Conservation (phyloP, 53 echinoderm and acorn worm genomes). For the Astropecten irregularis region DNA sequence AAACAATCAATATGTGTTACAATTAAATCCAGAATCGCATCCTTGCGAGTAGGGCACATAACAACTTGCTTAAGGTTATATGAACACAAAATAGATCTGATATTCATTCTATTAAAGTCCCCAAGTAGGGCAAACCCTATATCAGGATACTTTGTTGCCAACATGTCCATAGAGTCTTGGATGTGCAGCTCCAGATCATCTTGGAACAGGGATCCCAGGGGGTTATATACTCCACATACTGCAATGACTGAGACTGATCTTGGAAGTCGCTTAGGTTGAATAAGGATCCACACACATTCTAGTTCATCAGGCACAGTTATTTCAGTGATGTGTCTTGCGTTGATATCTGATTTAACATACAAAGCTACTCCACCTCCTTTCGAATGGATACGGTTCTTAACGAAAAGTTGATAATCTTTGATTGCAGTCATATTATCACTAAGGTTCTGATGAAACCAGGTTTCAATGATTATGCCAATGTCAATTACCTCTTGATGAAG, state of each 20-base stretch:
- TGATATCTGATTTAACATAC: constrained; percentile 19
- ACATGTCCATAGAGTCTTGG: constrained; percentile 15
- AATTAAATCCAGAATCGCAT: constrained; percentile 4
- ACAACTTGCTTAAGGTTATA: constrained; percentile 24
- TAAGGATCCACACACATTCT: constrained; percentile 25
- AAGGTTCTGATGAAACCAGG: constrained; percentile 22
- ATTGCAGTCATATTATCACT: constrained; percentile 12
- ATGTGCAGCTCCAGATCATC: constrained; percentile 9
- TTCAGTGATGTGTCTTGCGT: constrained; percentile 10
- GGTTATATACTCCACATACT: constrained; percentile 22
- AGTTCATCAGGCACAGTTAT: constrained; percentile 4
- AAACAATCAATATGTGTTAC: neutral
- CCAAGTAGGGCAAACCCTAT: constrained; percentile 25
- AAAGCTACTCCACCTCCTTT: constrained; percentile 13
- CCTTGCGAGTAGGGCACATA: constrained; percentile 3
- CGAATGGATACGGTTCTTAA: constrained; percentile 9
- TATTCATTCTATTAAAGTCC: constrained; percentile 19
- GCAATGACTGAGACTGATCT: neutral
- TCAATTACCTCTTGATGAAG: neutral
- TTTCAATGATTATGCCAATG: constrained; percentile 15
- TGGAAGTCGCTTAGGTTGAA: constrained; percentile 7
- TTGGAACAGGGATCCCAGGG: neutral
- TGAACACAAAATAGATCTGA: neutral
- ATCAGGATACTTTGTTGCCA: constrained; percentile 31
- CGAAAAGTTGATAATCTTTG: constrained; percentile 33